Evolutionary conservation across 2,113 vertebrate genomes (phyloP).

Genomic region (Drymodes brunneopygia): DNA sequence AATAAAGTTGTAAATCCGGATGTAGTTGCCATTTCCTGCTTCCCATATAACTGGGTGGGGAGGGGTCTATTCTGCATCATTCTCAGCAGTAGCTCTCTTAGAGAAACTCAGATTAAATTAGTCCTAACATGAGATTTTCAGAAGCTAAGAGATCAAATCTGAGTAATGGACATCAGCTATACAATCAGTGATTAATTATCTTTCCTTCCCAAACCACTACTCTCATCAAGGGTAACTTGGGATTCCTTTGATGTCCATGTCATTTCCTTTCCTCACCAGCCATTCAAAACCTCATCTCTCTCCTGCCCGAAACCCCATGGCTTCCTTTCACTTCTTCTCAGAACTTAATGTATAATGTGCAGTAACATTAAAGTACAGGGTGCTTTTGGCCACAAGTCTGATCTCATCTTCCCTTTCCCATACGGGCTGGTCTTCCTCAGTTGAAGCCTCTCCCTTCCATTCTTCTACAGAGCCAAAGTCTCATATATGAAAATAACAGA

Average conservation of each 20-base stretch:
- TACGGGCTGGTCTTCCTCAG: background rate
- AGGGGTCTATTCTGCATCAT: background rate
- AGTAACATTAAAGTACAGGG: background rate
- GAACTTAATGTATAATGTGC: background rate
- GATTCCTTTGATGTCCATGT: background rate
- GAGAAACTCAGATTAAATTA: background rate
- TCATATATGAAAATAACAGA: background rate
- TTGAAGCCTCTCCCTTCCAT: background rate
- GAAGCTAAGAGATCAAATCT: background rate
- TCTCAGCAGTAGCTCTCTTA: background rate
- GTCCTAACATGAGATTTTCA: background rate
- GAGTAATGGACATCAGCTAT: background rate
- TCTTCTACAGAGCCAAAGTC: background rate
- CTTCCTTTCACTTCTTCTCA: background rate
- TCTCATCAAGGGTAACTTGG: background rate
- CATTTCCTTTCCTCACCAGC: background rate
- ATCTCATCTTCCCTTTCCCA: background rate
- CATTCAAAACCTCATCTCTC: background rate
- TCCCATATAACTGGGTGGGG: background rate
- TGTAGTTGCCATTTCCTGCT: background rate
- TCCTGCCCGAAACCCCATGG: background rate
- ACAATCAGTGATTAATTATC: background rate
- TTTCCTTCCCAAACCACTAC: background rate
- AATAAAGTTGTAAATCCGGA: background rate
- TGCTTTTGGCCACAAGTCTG: background rate